These are phyloP conservation scores for Myrmophylax atrothorax DNA, from an alignment of 2,113 vertebrate genomes.

Conservation along the genomic window DNA sequence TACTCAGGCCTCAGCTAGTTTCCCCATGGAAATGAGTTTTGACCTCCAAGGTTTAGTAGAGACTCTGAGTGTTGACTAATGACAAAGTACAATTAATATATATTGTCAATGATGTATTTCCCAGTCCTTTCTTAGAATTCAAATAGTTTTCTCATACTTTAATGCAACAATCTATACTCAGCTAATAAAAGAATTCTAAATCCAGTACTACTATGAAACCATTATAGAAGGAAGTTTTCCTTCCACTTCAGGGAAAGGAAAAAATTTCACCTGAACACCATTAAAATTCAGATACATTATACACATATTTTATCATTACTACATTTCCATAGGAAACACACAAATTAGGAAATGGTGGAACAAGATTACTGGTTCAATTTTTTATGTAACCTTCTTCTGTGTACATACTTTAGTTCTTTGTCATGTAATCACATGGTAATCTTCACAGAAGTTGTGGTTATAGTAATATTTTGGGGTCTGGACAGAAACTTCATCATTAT, in stretches of 20 bases:
- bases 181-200: background rate
- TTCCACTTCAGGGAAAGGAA: background rate
- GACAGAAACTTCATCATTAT: background rate
- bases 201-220: background rate
- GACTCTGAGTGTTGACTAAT: background rate
- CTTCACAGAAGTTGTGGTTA: background rate
- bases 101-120: background rate
- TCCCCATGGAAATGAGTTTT: background rate
- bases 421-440: background rate
- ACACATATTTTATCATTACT: background rate
- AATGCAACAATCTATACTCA: background rate
- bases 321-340: background rate
- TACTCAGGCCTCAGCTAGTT: background rate
- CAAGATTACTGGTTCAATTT: background rate
- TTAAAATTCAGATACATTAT: background rate
- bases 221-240: background rate
- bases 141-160: background rate
- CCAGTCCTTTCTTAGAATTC: background rate
- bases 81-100: background rate
- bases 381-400: background rate
- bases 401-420: background rate
- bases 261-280: background rate
- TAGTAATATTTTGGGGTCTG: background rate
- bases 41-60: background rate
- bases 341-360: background rate